Percentiles rank a stretch among this genome's conserved stretches.
phyloP scores from a whole-genome alignment of 2,888 invertebrate species.

The Pemphredon lugubris region DNA sequence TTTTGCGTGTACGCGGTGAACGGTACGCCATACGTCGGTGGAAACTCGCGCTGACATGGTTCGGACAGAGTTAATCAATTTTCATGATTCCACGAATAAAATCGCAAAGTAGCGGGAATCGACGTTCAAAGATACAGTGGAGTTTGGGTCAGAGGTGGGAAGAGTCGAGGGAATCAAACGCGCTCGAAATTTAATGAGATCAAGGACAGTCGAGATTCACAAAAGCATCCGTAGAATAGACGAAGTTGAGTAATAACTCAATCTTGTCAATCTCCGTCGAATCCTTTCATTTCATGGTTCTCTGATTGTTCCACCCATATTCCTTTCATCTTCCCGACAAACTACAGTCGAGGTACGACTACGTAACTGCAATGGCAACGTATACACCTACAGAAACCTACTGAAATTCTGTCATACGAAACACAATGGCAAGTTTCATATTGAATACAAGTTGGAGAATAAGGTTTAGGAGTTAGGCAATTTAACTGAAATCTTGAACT shows the following conservation, averaged over 20 bases:
- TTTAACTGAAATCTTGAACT: constrained; percentile 32
- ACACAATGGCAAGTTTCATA: constrained; percentile 40
- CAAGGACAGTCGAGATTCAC: background rate
- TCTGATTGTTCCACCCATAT: constrained; percentile 22
- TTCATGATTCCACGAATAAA: constrained; percentile 11
- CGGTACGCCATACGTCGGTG: no score
- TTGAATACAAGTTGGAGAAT: constrained; percentile 28
- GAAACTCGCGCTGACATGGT: no score
- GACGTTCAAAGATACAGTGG: background rate
- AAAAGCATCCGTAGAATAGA: background rate
- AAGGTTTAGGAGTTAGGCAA: constrained; percentile 27
- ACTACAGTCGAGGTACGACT: constrained; percentile 20
- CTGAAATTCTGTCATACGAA: constrained; percentile 33
- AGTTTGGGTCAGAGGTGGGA: no score
- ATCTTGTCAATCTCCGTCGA: constrained; percentile 34
- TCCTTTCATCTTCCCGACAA: constrained; percentile 29
- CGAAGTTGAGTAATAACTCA: constrained; percentile 32
- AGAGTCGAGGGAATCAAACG: background rate
- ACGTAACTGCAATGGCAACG: background rate
- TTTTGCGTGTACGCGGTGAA: no score
- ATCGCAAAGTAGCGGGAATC: background rate
- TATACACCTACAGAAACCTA: constrained; percentile 41
- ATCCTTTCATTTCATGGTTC: constrained; percentile 8
- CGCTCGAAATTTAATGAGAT: constrained; percentile 15
- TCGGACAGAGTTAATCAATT: constrained; percentile 10